These are phyloP conservation scores for Drosophila sordidapex DNA, from an alignment of 2,888 invertebrate genomes.

Conservation along the genomic window DNA sequence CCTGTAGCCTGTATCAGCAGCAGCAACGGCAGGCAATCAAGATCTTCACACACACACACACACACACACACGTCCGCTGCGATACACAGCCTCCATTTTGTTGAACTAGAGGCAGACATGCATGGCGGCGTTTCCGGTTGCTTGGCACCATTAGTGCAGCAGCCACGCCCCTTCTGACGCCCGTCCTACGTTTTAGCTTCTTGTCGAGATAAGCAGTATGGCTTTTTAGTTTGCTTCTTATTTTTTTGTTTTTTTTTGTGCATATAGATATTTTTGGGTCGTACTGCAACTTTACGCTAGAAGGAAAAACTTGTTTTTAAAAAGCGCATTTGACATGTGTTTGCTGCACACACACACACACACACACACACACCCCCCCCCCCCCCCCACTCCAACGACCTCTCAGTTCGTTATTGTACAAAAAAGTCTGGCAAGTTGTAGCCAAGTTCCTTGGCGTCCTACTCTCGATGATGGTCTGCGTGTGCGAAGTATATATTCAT, in stretches of 20 bases:
- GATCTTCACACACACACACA: slow-evolving; percentile 49
- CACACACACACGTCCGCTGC: slow-evolving; percentile 22
- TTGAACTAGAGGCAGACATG: slow-evolving; percentile 74
- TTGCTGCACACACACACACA: slow-evolving; percentile 57
- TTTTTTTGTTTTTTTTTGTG: slow-evolving; percentile 2
- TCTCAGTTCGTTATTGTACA: slow-evolving; percentile 4
- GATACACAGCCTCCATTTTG: slow-evolving; percentile 75
- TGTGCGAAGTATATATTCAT: slow-evolving; percentile 67
- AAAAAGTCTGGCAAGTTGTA: slow-evolving; percentile 67
- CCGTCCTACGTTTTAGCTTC: slow-evolving; percentile 61
- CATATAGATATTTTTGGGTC: slow-evolving; percentile 4
- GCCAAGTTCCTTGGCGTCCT: slow-evolving; percentile 70
- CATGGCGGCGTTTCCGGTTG: slow-evolving; percentile 81
- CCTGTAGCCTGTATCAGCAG: slow-evolving; percentile 33
- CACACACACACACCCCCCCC: neutral
- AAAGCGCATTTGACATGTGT: slow-evolving; percentile 78
- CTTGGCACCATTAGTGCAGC: slow-evolving; percentile 81
- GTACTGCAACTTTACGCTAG: slow-evolving; percentile 66
- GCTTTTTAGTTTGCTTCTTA: neutral
- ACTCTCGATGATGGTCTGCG: slow-evolving; percentile 36
- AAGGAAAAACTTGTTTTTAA: slow-evolving; percentile 80
- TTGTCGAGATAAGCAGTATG: slow-evolving; percentile 78
- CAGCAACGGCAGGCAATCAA: slow-evolving; percentile 74
- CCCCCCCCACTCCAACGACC: neutral
- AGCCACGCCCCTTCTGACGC: slow-evolving; percentile 56